A percentile compares a stretch with the other conserved stretches of the same genome.
Conservation (phyloP, 2,888 invertebrate species). For the Mythimna impura region DNA sequence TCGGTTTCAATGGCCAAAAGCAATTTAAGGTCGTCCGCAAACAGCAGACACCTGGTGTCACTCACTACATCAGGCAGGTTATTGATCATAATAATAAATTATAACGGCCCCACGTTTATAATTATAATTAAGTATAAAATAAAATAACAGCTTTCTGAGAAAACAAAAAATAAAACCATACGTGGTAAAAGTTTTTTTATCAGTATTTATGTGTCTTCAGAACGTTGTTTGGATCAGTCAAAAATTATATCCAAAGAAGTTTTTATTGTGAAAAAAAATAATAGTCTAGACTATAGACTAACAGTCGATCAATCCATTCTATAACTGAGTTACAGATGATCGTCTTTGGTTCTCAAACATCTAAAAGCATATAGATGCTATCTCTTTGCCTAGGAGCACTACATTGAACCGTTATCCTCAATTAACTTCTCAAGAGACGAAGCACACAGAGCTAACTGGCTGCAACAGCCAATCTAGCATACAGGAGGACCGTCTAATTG, state of each 20-base stretch:
- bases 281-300: no score
- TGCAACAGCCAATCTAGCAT: conserved; percentile 22
- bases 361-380: background rate
- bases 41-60: no score
- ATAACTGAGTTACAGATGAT: background rate
- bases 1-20: no score
- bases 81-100: no score
- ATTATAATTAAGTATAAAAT: no score
- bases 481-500: conserved; percentile 36
- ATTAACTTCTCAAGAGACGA: conserved; percentile 45
- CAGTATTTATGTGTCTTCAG: no score
- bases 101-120: no score
- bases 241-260: background rate
- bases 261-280: background rate
- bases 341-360: background rate
- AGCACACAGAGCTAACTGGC: conserved; percentile 31
- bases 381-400: conserved; percentile 12
- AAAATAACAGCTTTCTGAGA: no score
- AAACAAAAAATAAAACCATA: no score
- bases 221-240: background rate
- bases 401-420: conserved; percentile 19
- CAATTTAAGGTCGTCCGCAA: no score
- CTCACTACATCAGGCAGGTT: no score
- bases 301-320: background rate
- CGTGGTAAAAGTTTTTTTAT: no score